These are phyloP conservation scores for Babylonia areolata DNA, from an alignment of 1,140 invertebrate genomes.

Conservation along the genomic window DNA sequence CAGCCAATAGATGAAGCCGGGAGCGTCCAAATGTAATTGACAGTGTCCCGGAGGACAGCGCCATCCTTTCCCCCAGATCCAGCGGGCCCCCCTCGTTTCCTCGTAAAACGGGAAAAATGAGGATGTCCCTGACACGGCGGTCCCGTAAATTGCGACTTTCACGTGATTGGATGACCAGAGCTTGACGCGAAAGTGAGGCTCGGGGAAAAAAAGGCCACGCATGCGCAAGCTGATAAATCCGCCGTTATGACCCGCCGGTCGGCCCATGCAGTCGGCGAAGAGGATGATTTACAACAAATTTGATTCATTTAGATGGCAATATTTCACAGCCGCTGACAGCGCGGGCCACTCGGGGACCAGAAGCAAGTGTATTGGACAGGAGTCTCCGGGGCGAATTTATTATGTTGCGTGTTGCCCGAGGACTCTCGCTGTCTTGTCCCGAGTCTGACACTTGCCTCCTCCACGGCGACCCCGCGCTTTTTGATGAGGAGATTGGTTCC, in stretches of 20 bases:
- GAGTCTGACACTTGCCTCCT: slow-evolving; percentile 23
- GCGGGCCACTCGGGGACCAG: slow-evolving; percentile 31
- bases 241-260: slow-evolving; percentile 35
- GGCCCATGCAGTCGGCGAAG: slow-evolving; percentile 34
- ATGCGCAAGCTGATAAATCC: slow-evolving; percentile 47
- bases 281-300: slow-evolving; percentile 53
- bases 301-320: slow-evolving; percentile 50
- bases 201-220: slow-evolving; percentile 34
- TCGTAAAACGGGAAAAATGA: slow-evolving; percentile 42
- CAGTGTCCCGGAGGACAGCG: slow-evolving; percentile 35
- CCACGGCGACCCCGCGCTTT: slow-evolving; percentile 2
- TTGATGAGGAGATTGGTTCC: slow-evolving; percentile 26
- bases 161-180: slow-evolving; percentile 41
- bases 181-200: slow-evolving; percentile 36
- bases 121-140: slow-evolving; percentile 39
- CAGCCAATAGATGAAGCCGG: slow-evolving; percentile 42
- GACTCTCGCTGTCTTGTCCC: slow-evolving; percentile 26
- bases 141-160: slow-evolving; percentile 41
- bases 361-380: slow-evolving; percentile 39
- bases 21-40: slow-evolving; percentile 40
- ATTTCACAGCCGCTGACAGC: slow-evolving; percentile 45
- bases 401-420: slow-evolving; percentile 27
- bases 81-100: slow-evolving; percentile 36
- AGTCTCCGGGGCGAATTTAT: slow-evolving; percentile 39
- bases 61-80: slow-evolving; percentile 31